Conservation (phyloP, 2,113 vertebrate genomes). For the Ceratotherium simum region DNA sequence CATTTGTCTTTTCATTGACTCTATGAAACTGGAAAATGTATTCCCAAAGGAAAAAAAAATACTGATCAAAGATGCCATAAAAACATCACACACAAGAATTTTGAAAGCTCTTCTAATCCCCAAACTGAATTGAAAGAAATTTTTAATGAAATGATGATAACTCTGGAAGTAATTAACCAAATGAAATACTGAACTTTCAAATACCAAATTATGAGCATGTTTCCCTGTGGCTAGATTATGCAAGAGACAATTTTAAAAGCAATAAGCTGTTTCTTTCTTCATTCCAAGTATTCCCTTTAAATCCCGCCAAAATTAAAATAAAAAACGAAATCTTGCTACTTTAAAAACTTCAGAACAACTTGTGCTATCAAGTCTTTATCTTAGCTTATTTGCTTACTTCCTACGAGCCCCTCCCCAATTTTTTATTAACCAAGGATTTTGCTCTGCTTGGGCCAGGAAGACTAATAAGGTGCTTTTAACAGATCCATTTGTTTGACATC, state of each 20-base stretch:
- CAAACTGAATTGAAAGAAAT: constrained; percentile 11
- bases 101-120: constrained; percentile 15
- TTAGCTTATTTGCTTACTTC: not conserved
- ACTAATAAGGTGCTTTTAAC: not conserved
- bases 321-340: not conserved
- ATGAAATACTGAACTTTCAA: constrained; percentile 32
- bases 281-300: constrained; percentile 22
- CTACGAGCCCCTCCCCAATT: not conserved
- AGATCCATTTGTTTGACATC: not conserved
- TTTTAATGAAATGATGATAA: constrained; percentile 32
- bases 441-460: not conserved
- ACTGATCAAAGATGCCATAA: not conserved
- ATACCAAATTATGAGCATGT: not conserved
- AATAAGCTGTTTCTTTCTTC: not conserved
- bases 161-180: constrained; percentile 41
- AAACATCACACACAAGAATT: not conserved
- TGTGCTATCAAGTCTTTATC: not conserved
- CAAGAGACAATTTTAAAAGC: not conserved
- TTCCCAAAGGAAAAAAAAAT: not conserved
- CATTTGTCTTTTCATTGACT: not conserved
- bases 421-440: constrained; percentile 22
- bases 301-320: not conserved
- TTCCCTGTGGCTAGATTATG: not conserved
- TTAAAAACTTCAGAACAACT: constrained; percentile 32
- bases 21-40: constrained; percentile 52